Conservation (phyloP, 2,888 invertebrate genomes). For the Lochmaea capreae region DNA sequence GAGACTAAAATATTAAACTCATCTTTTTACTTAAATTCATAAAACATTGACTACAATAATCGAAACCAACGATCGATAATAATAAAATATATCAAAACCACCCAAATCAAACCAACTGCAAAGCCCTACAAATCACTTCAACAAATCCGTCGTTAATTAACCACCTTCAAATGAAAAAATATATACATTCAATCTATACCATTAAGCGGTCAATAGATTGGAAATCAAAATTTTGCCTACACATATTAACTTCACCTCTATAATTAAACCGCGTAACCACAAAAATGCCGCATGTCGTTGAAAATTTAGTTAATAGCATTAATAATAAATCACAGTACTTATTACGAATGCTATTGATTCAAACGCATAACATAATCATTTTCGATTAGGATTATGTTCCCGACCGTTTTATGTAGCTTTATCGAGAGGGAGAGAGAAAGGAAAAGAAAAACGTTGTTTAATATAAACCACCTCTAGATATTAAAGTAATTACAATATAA, state of each 20-base stretch:
- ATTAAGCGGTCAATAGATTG: background rate
- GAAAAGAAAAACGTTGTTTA: background rate
- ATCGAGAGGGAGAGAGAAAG: background rate
- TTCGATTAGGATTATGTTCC: background rate
- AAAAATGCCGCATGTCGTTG: slow-evolving; percentile 5
- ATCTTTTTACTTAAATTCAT: no score
- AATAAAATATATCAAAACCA: background rate
- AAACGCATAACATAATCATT: background rate
- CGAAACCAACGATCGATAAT: background rate
- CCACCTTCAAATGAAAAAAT: background rate
- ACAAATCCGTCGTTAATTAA: background rate
- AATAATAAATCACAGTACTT: background rate
- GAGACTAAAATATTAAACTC: no score
- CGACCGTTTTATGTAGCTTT: background rate
- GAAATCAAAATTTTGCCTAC: background rate
- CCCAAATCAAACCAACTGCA: background rate
- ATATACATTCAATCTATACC: background rate
- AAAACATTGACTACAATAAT: background rate
- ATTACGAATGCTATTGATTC: background rate
- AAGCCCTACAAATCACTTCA: background rate
- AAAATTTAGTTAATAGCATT: background rate
- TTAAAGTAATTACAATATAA: background rate
- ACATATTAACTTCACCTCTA: background rate
- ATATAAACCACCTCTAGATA: background rate
- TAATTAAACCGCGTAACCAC: slow-evolving; percentile 5